Percentiles rank a stretch among this genome's conserved stretches.
Conservation (phyloP, 2,888 invertebrate genomes). For the Harpalus rubripes region DNA sequence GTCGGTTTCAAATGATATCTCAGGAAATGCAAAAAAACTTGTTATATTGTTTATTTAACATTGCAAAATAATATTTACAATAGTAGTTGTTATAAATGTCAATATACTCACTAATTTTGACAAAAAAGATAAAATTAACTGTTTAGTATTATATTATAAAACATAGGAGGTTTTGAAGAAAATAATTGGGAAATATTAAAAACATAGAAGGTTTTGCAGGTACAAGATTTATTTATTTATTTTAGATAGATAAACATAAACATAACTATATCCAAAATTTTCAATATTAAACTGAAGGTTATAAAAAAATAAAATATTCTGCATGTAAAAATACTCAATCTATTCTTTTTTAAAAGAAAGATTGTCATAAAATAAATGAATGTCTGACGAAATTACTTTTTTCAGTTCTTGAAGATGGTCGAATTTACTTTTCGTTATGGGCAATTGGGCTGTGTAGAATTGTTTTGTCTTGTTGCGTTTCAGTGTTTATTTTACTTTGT, state of each 20-base stretch:
- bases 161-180: neutral
- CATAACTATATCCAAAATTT: neutral
- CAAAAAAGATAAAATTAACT: slow-evolving; percentile 1
- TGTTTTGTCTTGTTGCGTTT: neutral
- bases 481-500: slow-evolving; percentile 8
- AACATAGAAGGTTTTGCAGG: no score
- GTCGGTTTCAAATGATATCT: neutral
- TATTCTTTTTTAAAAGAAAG: neutral
- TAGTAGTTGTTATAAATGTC: neutral
- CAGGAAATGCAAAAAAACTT: slow-evolving; percentile 14
- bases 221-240: neutral
- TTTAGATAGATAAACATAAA: slow-evolving; percentile 11
- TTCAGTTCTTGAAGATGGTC: neutral
- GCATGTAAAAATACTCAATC: neutral
- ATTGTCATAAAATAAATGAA: slow-evolving; percentile 11
- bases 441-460: slow-evolving; percentile 13
- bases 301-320: neutral
- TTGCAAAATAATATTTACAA: slow-evolving; percentile 6
- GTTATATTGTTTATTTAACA: slow-evolving; percentile 9
- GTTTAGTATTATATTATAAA: neutral
- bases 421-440: slow-evolving; percentile 10
- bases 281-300: neutral
- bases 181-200: no score
- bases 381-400: neutral
- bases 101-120: neutral